Evolutionary conservation across 2,113 vertebrate genomes (phyloP).

Genomic region (Nothobranchius kuhntae): DNA sequence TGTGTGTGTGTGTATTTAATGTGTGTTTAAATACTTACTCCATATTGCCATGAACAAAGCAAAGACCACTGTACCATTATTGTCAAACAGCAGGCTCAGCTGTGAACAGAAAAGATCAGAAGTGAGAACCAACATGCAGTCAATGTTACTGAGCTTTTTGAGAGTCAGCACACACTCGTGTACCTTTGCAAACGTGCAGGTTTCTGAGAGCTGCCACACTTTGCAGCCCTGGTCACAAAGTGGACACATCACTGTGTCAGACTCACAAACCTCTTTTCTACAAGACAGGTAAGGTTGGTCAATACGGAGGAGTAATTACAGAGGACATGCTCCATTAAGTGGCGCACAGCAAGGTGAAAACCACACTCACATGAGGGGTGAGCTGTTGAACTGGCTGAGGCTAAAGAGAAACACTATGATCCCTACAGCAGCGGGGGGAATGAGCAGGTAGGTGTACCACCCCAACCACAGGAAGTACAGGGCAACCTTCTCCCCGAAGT

Average conservation of each 20-base stretch:
- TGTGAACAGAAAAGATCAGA: constrained; percentile 50
- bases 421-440: constrained; percentile 78
- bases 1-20: neutral
- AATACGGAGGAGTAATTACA: neutral
- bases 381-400: constrained; percentile 80
- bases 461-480: constrained; percentile 94
- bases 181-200: constrained; percentile 91
- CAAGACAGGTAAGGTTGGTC: constrained; percentile 49
- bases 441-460: constrained; percentile 91
- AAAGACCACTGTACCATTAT: constrained; percentile 89
- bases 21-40: constrained; percentile 82
- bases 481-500: constrained; percentile 95
- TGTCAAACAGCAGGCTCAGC: constrained; percentile 93
- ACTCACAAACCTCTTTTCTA: constrained; percentile 92
- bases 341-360: constrained; percentile 62
- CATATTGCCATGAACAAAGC: constrained; percentile 95
- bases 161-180: neutral
- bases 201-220: constrained; percentile 87
- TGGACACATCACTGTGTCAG: constrained; percentile 87
- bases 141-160: neutral
- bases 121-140: neutral
- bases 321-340: neutral
- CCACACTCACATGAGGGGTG: constrained; percentile 87
- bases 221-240: constrained; percentile 85
- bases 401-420: constrained; percentile 83